A percentile compares a stretch with the other conserved stretches of the same genome.
Conservation (phyloP, 2,113 vertebrate species). For the Alligator mississippiensis region DNA sequence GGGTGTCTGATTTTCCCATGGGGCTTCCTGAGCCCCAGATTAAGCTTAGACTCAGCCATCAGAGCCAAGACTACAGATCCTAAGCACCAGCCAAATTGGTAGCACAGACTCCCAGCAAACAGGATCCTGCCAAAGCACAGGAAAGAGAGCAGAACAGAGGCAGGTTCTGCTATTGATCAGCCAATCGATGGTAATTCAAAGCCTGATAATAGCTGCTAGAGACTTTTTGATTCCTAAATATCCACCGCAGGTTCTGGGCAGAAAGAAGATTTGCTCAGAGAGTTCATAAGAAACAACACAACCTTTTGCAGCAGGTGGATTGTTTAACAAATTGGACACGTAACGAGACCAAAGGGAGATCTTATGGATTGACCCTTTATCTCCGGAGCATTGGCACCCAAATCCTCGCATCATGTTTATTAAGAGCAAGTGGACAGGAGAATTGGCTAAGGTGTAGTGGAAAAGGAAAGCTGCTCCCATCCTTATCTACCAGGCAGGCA, state of each 20-base stretch:
- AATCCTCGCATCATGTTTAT: conserved; percentile 53
- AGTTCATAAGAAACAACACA: background rate
- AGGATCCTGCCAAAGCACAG: background rate
- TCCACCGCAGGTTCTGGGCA: background rate
- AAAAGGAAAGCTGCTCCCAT: conserved; percentile 47
- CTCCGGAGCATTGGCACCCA: conserved; percentile 36
- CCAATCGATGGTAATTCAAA: conserved; percentile 51
- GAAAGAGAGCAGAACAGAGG: background rate
- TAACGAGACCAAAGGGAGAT: conserved; percentile 36
- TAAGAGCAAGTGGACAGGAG: conserved; percentile 56
- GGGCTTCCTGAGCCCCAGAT: background rate
- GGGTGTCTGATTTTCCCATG: background rate
- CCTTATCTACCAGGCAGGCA: conserved; percentile 52
- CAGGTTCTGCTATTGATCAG: conserved; percentile 27
- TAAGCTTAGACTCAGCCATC: background rate
- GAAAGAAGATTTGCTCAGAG: background rate
- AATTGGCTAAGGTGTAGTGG: conserved; percentile 33
- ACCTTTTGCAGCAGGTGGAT: conserved; percentile 1
- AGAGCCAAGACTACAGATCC: background rate
- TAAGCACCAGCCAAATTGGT: background rate
- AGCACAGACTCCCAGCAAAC: rapidly evolving
- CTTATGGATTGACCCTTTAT: conserved; percentile 43
- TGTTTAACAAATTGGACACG: conserved; percentile 29
- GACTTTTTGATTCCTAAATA: background rate
- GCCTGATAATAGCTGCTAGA: conserved; percentile 34